Evolutionary conservation across 2,888 invertebrate species (phyloP), one percentile per base, ranked within the genome.

Genomic region (Quadroppia sp.): DNA sequence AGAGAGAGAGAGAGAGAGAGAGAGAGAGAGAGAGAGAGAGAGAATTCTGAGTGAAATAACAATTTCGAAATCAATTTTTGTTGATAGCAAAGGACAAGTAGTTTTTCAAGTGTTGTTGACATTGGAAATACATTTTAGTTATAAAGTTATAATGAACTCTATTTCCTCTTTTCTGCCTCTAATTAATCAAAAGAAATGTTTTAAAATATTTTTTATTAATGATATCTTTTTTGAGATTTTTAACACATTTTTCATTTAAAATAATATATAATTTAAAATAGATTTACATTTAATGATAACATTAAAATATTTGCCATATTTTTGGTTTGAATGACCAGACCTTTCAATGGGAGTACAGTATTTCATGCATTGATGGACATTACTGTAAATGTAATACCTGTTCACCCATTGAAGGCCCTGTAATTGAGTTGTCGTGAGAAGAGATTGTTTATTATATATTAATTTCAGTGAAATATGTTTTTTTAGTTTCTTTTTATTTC

Each of bases 21-120:
- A 15, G 45, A 36, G 9, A 36, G 36, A 7, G 36, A 36, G 36
- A 36, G 36, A 45, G 15, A 15, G 15, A 45, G n/a, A 45, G 15
- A 13, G 45, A 45, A 45, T 45, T 45, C 6, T 45, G 6, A 45
- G 17, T 45, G 45, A 15, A 53, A n/a, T 23, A 53, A n/a, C 25
- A 53, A 53, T 53, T 53, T 53, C 15, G 7, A n/a, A 3, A 23
- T 23, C 3, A 53, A 30, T 59, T 30, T n/a, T 59, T 11, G 7
- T 59, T 59, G 59, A 59, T 45, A 45, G 45, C 45, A 53, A 53
- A 53, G 53, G 53, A 53, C 53, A 53, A 53, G 53, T 53, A 45
- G 45, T 45, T 45, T 53, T 6, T 3, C 15, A 15, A 53, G 53
- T 53, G 20, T 59, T 30, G 30, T 59, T 59, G 59, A 59, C 59